phyloP scores from a whole-genome alignment of 2,113 vertebrate species.

The Brachypodius melanocephalos region DNA sequence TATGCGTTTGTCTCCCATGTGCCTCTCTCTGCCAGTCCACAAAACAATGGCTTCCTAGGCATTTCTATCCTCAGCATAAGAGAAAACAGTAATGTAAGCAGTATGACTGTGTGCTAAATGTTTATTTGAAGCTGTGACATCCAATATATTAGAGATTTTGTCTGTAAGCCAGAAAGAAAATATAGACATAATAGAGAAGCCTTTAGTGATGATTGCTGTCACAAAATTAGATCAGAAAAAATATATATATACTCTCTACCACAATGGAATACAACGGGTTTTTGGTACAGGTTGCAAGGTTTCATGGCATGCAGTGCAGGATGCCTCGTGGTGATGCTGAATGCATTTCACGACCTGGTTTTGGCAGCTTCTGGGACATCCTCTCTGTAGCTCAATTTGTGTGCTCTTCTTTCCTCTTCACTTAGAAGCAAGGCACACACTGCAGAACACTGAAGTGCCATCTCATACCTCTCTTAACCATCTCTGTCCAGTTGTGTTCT shows the following conservation, averaged over 20 bases:
- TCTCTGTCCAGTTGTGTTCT: neutral
- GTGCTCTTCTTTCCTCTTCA: slow-evolving; percentile 18
- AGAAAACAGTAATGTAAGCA: neutral
- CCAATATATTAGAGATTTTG: neutral
- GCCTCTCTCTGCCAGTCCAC: slow-evolving; percentile 62
- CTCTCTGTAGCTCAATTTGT: neutral
- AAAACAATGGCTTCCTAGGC: slow-evolving; percentile 37
- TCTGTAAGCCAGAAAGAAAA: slow-evolving; percentile 12
- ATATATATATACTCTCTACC: neutral
- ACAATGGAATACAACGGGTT: neutral
- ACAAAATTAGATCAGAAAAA: slow-evolving; percentile 29
- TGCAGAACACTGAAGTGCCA: neutral
- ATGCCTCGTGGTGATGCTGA: slow-evolving; percentile 34
- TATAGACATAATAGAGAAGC: neutral
- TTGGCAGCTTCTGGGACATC: slow-evolving; percentile 37
- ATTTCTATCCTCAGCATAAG: neutral
- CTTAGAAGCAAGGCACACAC: slow-evolving; percentile 26
- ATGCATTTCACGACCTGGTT: slow-evolving; percentile 37
- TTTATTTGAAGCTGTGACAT: neutral
- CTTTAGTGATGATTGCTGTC: slow-evolving; percentile 20
- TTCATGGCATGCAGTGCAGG: slow-evolving; percentile 47
- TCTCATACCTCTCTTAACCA: neutral
- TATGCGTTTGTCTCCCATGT: slow-evolving; percentile 62
- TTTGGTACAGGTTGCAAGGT: neutral
- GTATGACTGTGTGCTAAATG: neutral